phyloP scores from a whole-genome alignment of 2,113 vertebrate species.

The Psilopogon haemacephalus region DNA sequence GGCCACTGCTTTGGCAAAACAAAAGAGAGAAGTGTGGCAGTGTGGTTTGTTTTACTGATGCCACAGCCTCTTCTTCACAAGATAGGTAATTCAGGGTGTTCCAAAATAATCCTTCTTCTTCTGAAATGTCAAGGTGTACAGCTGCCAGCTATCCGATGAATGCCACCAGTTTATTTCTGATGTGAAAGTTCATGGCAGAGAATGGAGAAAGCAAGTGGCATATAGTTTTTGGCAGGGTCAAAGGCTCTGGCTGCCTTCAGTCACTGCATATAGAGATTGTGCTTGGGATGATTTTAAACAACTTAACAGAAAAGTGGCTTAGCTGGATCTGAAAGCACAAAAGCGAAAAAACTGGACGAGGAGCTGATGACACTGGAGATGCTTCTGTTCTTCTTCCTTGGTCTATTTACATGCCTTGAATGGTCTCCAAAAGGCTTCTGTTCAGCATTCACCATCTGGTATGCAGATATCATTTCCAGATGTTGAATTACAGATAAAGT shows the following conservation, averaged over 20 bases:
- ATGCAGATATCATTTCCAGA: conserved; percentile 24
- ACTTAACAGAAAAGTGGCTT: not conserved
- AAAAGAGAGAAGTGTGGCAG: not conserved
- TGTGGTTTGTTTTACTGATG: not conserved
- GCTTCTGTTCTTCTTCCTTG: not conserved
- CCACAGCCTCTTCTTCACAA: not conserved
- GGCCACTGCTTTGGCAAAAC: not conserved
- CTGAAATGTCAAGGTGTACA: not conserved
- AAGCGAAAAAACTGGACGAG: not conserved
- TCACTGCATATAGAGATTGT: not conserved
- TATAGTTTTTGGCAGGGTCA: not conserved
- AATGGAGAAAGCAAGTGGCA: not conserved
- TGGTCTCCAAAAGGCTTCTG: not conserved
- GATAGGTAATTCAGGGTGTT: not conserved
- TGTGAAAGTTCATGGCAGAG: not conserved
- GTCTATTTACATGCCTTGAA: conserved; percentile 19
- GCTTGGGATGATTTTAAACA: not conserved
- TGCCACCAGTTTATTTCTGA: not conserved
- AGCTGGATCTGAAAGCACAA: not conserved
- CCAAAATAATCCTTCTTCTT: not conserved
- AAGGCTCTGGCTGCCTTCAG: not conserved
- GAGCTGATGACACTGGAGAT: not conserved
- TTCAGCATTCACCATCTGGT: not conserved
- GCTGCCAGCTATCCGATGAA: not conserved
- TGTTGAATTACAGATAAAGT: conserved; percentile 24